phyloP scores from a whole-genome alignment of 2,113 vertebrate species.

The Pterocles gutturalis region DNA sequence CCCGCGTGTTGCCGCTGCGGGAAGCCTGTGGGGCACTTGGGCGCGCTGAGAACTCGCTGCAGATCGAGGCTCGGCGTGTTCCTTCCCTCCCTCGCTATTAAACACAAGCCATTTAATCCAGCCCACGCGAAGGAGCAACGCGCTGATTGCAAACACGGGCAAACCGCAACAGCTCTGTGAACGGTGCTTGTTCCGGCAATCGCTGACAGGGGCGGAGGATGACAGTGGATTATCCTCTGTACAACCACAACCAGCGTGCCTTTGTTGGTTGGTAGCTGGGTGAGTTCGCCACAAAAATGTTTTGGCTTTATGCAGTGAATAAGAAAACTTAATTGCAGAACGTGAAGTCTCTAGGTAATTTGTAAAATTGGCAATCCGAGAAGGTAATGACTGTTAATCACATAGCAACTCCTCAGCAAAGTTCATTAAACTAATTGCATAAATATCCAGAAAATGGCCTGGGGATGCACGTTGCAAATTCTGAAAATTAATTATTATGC shows the following conservation, averaged over 20 bases:
- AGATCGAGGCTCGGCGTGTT: fast-evolving
- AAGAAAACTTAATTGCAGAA: not conserved
- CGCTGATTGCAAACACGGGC: not conserved
- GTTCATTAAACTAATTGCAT: slow-evolving; percentile 19
- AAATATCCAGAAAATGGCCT: not conserved
- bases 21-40: not conserved
- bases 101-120: not conserved
- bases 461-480: not conserved
- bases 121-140: fast-evolving
- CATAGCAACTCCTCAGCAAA: not conserved
- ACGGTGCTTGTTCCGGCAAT: not conserved
- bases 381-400: not conserved
- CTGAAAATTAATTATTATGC: not conserved
- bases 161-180: fast-evolving
- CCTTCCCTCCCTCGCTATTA: no score
- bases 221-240: fast-evolving
- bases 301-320: not conserved
- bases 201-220: not conserved
- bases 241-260: not conserved
- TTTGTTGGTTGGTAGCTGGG: not conserved
- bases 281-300: not conserved
- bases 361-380: not conserved
- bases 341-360: not conserved
- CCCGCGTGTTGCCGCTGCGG: not conserved
- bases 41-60: fast-evolving